phyloP scores from a whole-genome alignment of 2,888 invertebrate genomes.

The Artemia sinica region DNA sequence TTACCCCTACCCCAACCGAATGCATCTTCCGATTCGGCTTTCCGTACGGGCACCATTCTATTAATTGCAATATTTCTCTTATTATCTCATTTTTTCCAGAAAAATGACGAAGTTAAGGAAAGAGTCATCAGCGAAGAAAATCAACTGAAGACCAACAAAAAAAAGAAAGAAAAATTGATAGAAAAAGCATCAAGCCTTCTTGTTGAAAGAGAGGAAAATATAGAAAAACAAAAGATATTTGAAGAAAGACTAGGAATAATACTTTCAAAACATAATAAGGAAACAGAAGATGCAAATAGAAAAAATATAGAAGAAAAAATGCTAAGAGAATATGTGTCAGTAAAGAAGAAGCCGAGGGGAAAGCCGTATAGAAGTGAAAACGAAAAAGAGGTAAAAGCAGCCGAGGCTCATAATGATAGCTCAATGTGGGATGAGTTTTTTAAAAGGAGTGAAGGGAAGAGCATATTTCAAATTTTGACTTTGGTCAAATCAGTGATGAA shows the following conservation, averaged over 20 bases:
- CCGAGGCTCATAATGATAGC: neutral
- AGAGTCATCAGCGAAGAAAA: neutral
- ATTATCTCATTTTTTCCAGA: neutral
- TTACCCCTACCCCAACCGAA: too few relatives aligned
- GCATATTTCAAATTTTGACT: neutral
- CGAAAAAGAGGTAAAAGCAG: neutral
- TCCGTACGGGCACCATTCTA: too few relatives aligned
- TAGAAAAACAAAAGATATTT: neutral
- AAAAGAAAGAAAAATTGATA: neutral
- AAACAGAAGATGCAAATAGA: slow-evolving; percentile 3
- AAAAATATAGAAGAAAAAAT: neutral
- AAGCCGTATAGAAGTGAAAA: neutral
- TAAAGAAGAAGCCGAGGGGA: slow-evolving; percentile 1
- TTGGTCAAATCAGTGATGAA: slow-evolving; percentile 2
- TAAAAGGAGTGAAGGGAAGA: neutral
- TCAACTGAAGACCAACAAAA: neutral
- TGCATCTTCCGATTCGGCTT: too few relatives aligned
- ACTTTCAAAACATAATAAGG: neutral
- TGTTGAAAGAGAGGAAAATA: neutral
- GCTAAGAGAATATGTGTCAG: neutral
- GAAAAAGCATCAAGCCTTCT: slow-evolving; percentile 2
- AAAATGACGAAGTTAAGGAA: neutral
- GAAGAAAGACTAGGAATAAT: neutral
- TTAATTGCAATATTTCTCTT: too few relatives aligned
- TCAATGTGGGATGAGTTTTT: neutral